Evolutionary conservation across 2,113 vertebrate genomes (phyloP).

Genomic region (Neomonachus schauinslandi): DNA sequence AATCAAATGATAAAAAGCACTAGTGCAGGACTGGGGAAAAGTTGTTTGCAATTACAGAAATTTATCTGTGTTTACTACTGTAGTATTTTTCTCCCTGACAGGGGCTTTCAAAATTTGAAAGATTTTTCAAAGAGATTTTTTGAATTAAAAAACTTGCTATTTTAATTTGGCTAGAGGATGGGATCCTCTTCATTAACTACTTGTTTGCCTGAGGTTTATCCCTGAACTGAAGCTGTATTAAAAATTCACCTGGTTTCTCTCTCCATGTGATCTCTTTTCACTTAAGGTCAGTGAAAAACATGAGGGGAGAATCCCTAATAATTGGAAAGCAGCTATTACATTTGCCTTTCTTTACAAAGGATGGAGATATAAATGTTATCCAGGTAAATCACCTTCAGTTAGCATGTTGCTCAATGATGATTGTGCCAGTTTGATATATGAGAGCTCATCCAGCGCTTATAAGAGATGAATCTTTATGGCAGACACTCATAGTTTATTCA

Average conservation of each 20-base stretch:
- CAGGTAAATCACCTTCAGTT: not conserved
- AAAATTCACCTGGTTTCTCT: not conserved
- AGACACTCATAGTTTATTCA: not conserved
- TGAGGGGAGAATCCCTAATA: not conserved
- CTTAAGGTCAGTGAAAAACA: not conserved
- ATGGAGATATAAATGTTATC: not conserved
- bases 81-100: constrained; percentile 1
- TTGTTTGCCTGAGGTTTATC: not conserved
- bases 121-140: not conserved
- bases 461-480: not conserved
- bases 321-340: not conserved
- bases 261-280: not conserved
- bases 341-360: not conserved
- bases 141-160: constrained; percentile 18
- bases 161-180: not conserved
- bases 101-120: not conserved
- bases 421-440: not conserved
- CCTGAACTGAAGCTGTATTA: not conserved
- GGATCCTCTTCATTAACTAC: not conserved
- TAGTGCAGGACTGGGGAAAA: constrained; percentile 29
- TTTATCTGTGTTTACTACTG: constrained; percentile 10
- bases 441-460: not conserved
- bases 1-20: constrained; percentile 63
- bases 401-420: not conserved
- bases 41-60: constrained; percentile 44